phyloP scores from a whole-genome alignment of 2,888 invertebrate species.

The Rosalia funebris region DNA sequence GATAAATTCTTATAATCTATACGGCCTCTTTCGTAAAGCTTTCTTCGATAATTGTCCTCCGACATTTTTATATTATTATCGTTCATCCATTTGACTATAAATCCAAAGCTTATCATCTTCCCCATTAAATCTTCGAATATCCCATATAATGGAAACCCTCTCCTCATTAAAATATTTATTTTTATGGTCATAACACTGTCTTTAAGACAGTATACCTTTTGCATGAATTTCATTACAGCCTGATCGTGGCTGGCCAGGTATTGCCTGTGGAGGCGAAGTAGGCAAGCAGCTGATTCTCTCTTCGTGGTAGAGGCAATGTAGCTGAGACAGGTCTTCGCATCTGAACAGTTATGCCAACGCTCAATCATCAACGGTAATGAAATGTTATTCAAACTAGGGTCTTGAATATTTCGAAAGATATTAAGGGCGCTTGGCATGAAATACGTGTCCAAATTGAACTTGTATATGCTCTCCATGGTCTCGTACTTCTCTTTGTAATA shows the following conservation, averaged over 20 bases:
- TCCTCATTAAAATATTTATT: neutral
- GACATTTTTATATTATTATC: too few relatives aligned
- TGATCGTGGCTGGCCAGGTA: neutral
- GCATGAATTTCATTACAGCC: neutral
- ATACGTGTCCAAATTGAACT: too few relatives aligned
- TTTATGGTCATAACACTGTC: neutral
- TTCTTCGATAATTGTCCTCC: too few relatives aligned
- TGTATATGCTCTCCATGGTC: too few relatives aligned
- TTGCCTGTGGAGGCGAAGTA: neutral
- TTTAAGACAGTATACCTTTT: neutral
- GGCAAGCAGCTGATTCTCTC: neutral
- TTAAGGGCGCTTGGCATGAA: too few relatives aligned
- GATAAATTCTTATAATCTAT: too few relatives aligned
- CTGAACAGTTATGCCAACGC: neutral
- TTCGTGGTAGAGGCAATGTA: neutral
- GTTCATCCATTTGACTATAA: neutral
- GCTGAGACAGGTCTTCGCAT: neutral
- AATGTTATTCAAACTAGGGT: too few relatives aligned
- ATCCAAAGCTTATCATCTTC: neutral
- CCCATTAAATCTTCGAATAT: neutral
- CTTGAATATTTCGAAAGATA: too few relatives aligned
- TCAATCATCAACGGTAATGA: too few relatives aligned
- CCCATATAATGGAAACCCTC: neutral
- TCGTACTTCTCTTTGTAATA: too few relatives aligned
- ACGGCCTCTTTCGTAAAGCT: too few relatives aligned